Evolutionary conservation across 1,140 invertebrate species (phyloP), one percentile per base, ranked within the genome.

Genomic region (Alviniconcha marisindica): DNA sequence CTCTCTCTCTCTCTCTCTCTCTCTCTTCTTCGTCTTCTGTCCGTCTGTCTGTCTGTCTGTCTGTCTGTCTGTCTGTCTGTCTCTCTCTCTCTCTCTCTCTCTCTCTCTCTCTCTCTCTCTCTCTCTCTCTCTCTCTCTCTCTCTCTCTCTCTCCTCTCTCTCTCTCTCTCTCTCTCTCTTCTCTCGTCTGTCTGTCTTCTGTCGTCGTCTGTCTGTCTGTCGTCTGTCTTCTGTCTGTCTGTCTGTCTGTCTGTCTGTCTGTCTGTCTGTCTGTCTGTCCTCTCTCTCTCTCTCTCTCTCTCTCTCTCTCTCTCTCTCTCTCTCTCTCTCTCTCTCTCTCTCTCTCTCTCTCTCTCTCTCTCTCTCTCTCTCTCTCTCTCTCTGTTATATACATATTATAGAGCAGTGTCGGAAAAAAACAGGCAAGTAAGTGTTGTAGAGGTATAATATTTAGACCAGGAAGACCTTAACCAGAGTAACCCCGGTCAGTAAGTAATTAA

Each of bases 71-170:
- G 21, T 76, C 77, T 71, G 28, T 28, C 10, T 44, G n/a, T 73
- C 63, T 71, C 28, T 44, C 38, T 73, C 44, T 83, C 71, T 66
- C 69, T 83, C 73, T 83, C 44, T 83, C 71, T 83, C 28, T 83
- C 33, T 44, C 28, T 77, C 51, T 56, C 21, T 77, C 51, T 60
- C 36, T 60, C 51, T 77, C 33, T 60, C 81, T 83, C 44, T 83
- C 71, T 77, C 44, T 76, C 42, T 81, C 31, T 81, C 54, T 66
- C 31, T 82, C 54, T 74, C 56, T 84, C 78, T 48, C 31, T 76
- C 78, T 81, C n/a, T 81, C 36, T 82, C n/a, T 84, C 63, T 81
- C 51, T 76, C 83, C 33, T 81, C 36, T 48, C 51, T 66, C 71
- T 69, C 51, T 82, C 69, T 76, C 28, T 44, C 44, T 76, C 28